Base-by-base conservation (phyloP, 1,140 invertebrate genomes). In the Drosophila micromelanica region DNA sequence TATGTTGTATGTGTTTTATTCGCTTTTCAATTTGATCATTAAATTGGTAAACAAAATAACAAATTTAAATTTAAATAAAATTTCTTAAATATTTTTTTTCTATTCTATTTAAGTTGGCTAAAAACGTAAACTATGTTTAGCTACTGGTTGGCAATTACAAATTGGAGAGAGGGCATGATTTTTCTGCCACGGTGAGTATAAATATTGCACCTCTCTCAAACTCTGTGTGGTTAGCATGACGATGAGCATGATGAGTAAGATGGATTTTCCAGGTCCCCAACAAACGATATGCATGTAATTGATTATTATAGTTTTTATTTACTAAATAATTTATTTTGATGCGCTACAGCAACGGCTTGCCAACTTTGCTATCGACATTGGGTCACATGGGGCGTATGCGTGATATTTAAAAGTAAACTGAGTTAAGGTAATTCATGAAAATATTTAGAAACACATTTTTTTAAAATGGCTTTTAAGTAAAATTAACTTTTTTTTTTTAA, bases 251-350 rank as follows among this genome's bases (percentile, higher is more conserved):
- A 80, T 86, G 81, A 86, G 74, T 78, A 78, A 75, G 46, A 75
- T 81, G 81, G 81, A 75, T 80, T 86, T 86, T 78, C 81, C 80
- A 62, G 42, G 30, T 13, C 13, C 32, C 30, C 57, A 69, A 73
- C 65, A 68, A 60, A 49, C 78, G 59, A 38, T 64, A 77, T 75
- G 64, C 62, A 75, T 72, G 40, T 78, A 80, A 86, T 80, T 86
- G 70, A 45, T 32, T 45, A 60, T 52, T 43, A 73, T 55, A 42
- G 52, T 49, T 55, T 43, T 37, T 15, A 13, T 32, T 35, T 23
- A 13, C 37, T 20, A 11, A 27, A 23, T 8, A 46, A 59, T 32
- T 11, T 35, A 32, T 46, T 46, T n/a, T 13, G 11, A 2, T 75
- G 54, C 74, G 17, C 74, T 76, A 59, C 43, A 8, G 12, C n/a